Base-by-base conservation (phyloP, 2,113 vertebrate genomes). In the Morone chrysops region DNA sequence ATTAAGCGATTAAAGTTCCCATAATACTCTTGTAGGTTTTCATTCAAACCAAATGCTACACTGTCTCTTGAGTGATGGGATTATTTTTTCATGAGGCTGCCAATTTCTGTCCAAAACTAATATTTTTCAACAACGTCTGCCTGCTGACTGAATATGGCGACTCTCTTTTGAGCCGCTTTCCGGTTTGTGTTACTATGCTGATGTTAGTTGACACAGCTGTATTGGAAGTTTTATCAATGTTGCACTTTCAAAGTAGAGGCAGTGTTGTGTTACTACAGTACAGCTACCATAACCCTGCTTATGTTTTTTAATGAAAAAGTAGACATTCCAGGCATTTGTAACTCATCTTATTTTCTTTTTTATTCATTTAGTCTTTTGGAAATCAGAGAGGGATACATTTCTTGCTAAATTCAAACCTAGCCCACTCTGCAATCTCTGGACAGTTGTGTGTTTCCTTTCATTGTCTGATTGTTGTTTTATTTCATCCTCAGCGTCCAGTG, bases 401-500 rank as follows among this genome's bases (percentile, higher is more conserved):
- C 47, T 22, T 9, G 6, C 16, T 20, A 8, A 53, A 45, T 31
- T 68, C 31, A 38, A 38, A 16, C 50, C 60, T 43, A 17, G 5
- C 41, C 2, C 70, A 56, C 53, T 31, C 66, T 54, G 57, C 2
- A 16, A 22, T 38, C 38, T 63, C 17, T 59, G 6, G 4, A 43
- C 50, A 54, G 38, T 20, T 81, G 40, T 53, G 8, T 57, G 18
- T 20, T 69, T 8, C 11, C 67, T 65, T 54, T 50, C 73, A 22
- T 56, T 70, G 61, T 76, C 65, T 75, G 40, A 63, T 17, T 68
- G 25, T 75, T 80, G 36, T 71, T 83, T 78, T 84, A 5, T 81
- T 82, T 76, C 48, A 76, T 66, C 63, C 78, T 20, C 84, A 99
- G 98, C 96, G 81, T 92, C 94, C 5, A 95, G 93, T 67, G 97